Evolutionary conservation across 2,888 invertebrate species (phyloP).

Genomic region (Oligia strigilis): DNA sequence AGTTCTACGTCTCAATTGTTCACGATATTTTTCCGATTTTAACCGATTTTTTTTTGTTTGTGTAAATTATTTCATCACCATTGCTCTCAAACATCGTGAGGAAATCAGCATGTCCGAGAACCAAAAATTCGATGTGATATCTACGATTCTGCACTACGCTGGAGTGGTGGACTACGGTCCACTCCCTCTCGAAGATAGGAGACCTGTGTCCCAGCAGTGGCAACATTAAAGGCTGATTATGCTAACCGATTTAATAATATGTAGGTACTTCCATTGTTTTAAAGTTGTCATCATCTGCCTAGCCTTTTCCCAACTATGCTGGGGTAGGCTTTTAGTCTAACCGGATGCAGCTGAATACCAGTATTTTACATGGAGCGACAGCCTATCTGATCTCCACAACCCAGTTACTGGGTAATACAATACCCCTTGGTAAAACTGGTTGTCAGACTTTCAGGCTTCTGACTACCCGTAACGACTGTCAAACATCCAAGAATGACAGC

Average conservation of each 20-base stretch:
- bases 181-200: neutral
- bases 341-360: no score
- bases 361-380: no score
- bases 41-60: neutral
- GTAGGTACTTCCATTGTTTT: neutral
- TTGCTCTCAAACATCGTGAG: neutral
- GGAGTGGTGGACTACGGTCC: neutral
- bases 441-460: no score
- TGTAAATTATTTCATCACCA: neutral
- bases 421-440: no score
- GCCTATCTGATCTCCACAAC: no score
- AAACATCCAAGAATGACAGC: no score
- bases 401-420: no score
- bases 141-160: neutral
- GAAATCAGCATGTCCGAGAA: neutral
- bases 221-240: neutral
- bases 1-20: conserved; percentile 17
- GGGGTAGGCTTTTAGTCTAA: no score
- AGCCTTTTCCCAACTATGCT: no score
- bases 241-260: neutral
- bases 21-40: conserved; percentile 1
- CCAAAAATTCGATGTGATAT: neutral
- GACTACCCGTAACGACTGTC: no score
- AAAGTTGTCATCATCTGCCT: no score
- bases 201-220: neutral